Evolutionary conservation across 2,888 invertebrate genomes (phyloP), one percentile per base, ranked within the genome.

Genomic region (Mayetiola destructor): DNA sequence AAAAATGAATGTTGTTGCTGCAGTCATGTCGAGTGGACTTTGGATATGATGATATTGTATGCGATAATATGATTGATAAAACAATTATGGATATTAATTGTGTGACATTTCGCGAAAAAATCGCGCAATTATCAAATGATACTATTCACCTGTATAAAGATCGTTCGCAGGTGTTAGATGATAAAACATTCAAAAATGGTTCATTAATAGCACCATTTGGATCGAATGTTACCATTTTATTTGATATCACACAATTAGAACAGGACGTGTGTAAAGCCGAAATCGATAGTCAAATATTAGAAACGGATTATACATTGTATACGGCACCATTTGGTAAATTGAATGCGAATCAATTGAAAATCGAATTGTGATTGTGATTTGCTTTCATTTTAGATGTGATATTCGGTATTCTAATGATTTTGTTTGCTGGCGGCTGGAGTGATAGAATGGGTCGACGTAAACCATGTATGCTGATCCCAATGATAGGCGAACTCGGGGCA

Each of bases 371-470:
- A 10, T 20, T 10, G 21, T 42, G 4, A n/a, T n/a, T n/a, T n/a
- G n/a, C 5, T 27, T 30, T 12, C 3, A 32, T 57, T 54, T 54
- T 29, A 58, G 55, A 59, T 10, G 29, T 39, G 21, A 53, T 60
- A 2, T 59, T 48, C 48, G 57, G 42, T 63, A 64, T 27, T 39
- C 70, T 73, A 59, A 70, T 73, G 14, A 62, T 72, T 23, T 63
- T 73, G 0, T 73, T 72, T 58, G 72, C 72, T 54, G 72, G 72
- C 18, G 71, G 72, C 2, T 73, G 72, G 72, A 68, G 70, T 37
- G 72, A 73, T 64, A 66, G 68, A 35, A 70, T 68, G 59, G 70
- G 71, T 35, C 66, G 68, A 53, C 64, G 72, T 5, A 73, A 72
- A 58, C 71, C 72, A 12, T 71, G 71, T 55, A 70, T 73, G 65